A percentile compares a stretch with the other conserved stretches of the same genome.
phyloP scores from a whole-genome alignment of 2,888 invertebrate species.

The Automeris io region DNA sequence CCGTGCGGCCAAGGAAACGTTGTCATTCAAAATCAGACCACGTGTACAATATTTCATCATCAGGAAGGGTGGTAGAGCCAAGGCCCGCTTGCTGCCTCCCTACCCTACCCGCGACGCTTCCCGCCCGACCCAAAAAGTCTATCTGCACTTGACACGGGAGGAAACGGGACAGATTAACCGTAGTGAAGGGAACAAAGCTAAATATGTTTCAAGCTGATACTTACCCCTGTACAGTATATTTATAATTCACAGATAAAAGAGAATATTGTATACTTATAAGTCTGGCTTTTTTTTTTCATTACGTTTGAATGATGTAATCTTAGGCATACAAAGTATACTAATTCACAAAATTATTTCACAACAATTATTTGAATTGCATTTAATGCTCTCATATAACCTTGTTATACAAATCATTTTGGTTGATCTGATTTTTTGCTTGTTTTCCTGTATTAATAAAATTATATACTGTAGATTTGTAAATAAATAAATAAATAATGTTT shows the following conservation, averaged over 20 bases:
- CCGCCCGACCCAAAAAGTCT: conserved; percentile 71
- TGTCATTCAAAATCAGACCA: conserved; percentile 85
- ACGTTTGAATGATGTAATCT: too few species aligned
- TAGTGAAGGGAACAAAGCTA: conserved; percentile 76
- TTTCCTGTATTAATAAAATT: too few species aligned
- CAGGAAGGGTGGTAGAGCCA: conserved; percentile 61
- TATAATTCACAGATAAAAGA: conserved; percentile 13
- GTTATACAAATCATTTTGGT: too few species aligned
- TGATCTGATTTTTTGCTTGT: too few species aligned
- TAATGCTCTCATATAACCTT: too few species aligned
- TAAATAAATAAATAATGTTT: too few species aligned
- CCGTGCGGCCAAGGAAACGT: conserved; percentile 73
- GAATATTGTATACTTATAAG: too few species aligned
- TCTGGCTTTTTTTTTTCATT: too few species aligned
- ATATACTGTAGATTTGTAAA: too few species aligned
- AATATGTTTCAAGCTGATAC: conserved; percentile 75
- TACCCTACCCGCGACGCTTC: conserved; percentile 28
- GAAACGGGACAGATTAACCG: conserved; percentile 77
- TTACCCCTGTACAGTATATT: conserved; percentile 45
- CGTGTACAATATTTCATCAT: conserved; percentile 85
- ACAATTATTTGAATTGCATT: too few species aligned
- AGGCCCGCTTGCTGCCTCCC: conserved; percentile 34
- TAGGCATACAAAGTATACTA: too few species aligned
- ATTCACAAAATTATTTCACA: too few species aligned
- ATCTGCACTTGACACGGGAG: conserved; percentile 76